These are phyloP conservation scores for Lamellibrachia satsuma DNA, from an alignment of 2,888 invertebrate species.

Conservation along the genomic window DNA sequence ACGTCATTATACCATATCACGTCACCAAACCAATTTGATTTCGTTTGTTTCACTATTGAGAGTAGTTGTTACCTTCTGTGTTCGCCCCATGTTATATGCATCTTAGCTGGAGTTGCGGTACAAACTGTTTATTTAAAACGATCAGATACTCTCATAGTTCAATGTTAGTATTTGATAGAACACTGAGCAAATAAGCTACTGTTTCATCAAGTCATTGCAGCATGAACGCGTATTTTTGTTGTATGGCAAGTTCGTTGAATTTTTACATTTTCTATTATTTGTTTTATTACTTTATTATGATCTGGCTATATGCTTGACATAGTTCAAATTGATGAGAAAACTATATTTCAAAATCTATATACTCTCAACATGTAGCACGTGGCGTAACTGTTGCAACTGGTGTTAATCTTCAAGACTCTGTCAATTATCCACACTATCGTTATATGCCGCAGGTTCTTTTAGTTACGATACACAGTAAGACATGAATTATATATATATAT, in stretches of 20 bases:
- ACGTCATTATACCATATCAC: background rate
- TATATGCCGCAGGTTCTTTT: background rate
- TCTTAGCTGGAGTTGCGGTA: background rate
- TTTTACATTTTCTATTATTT: background rate
- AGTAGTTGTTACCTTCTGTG: background rate
- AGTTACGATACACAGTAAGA: background rate
- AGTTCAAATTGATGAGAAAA: background rate
- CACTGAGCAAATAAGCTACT: background rate
- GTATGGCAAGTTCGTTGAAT: background rate
- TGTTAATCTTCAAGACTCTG: background rate
- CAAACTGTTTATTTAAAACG: background rate
- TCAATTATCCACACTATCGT: background rate
- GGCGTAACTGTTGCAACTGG: background rate
- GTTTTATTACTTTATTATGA: background rate
- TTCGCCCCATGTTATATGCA: background rate
- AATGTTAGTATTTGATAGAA: too few species aligned
- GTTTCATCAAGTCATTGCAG: background rate
- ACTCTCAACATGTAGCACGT: background rate
- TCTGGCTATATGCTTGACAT: background rate
- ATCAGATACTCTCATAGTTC: too few species aligned
- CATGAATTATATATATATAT: background rate
- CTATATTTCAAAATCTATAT: background rate
- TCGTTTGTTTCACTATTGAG: background rate
- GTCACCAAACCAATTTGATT: background rate
- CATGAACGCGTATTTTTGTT: background rate